phyloP scores from a whole-genome alignment of 2,113 vertebrate genomes.

The Struthidea cinerea region DNA sequence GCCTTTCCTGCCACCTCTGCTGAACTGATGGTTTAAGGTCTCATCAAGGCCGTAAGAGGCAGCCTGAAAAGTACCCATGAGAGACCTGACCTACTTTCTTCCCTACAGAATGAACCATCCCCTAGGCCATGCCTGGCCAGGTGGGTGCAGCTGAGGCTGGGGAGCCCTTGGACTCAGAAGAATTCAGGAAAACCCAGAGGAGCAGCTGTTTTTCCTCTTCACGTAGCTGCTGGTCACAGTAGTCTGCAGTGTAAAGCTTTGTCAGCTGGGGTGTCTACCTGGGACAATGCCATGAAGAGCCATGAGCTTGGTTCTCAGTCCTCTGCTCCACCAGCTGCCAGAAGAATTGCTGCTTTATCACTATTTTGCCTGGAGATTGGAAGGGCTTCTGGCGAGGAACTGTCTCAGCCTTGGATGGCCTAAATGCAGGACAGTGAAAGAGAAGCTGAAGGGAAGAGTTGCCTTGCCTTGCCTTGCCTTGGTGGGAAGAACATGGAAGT shows the following conservation, averaged over 20 bases:
- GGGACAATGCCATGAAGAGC: neutral
- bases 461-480: neutral
- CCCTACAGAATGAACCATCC: neutral
- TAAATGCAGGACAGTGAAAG: neutral
- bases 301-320: neutral
- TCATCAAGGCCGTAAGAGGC: fast-evolving
- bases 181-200: neutral
- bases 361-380: neutral
- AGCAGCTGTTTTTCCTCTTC: neutral
- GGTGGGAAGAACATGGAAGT: neutral
- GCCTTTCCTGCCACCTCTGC: neutral
- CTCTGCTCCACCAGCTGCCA: neutral
- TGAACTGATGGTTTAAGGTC: neutral
- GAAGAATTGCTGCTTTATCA: neutral
- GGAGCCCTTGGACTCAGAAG: neutral
- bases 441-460: neutral
- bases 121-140: neutral
- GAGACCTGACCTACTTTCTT: neutral
- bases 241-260: neutral
- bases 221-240: neutral
- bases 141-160: neutral
- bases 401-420: neutral
- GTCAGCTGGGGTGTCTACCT: neutral
- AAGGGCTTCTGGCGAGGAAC: neutral
- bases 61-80: neutral